Percentiles rank a stretch among this genome's conserved stretches.
Conservation (phyloP, 2,113 vertebrate genomes). For the Seriola dumerili region DNA sequence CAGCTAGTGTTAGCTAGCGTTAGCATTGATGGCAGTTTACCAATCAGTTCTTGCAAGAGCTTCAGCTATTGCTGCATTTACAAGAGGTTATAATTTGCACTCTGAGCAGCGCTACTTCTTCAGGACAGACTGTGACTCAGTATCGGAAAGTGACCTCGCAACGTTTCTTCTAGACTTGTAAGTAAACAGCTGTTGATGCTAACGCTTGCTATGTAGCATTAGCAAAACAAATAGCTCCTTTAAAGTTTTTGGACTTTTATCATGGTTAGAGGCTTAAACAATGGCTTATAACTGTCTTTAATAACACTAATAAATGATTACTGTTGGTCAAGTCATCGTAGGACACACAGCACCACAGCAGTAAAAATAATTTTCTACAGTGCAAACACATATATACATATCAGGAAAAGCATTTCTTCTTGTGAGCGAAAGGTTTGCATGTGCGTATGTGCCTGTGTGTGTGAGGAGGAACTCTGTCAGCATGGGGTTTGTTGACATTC, state of each 20-base stretch:
- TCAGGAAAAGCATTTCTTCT: background rate
- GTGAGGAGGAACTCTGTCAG: slow-evolving; percentile 22
- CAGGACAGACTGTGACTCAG: no score
- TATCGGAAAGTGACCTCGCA: no score
- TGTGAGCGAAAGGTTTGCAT: background rate
- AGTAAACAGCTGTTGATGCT: no score
- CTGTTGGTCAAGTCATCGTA: background rate
- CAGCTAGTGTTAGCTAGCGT: no score
- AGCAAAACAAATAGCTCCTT: no score
- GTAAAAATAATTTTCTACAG: background rate
- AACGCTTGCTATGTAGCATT: no score
- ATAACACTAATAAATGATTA: background rate
- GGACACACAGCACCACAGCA: background rate
- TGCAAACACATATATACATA: background rate
- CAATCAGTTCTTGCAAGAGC: no score
- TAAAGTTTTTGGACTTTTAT: background rate
- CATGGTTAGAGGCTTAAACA: background rate
- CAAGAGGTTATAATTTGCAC: no score
- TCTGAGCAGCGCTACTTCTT: no score
- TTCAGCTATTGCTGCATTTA: no score
- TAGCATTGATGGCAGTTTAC: no score
- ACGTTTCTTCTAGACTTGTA: no score
- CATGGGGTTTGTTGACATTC: slow-evolving; percentile 35
- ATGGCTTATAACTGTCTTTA: background rate
- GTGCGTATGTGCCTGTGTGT: background rate